These are phyloP conservation scores for Notamacropus eugenii DNA, from an alignment of 2,797 vertebrate species.

Conservation along the genomic window DNA sequence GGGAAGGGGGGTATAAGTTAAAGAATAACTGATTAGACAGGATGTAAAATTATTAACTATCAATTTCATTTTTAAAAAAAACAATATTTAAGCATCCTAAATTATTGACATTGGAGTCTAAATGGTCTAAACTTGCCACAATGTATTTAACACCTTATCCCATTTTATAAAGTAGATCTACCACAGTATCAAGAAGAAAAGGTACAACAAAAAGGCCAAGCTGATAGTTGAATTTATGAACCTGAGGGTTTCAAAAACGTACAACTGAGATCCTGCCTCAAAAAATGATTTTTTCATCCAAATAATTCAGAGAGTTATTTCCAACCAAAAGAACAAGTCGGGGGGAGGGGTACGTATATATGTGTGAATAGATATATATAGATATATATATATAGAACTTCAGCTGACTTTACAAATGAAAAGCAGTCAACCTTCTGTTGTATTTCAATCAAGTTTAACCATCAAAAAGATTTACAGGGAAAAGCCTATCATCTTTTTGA, in stretches of 20 bases:
- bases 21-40: fast-evolving
- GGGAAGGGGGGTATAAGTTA: not conserved
- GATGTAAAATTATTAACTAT: not conserved
- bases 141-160: too few relatives aligned
- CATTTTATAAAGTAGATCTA: not conserved
- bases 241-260: not conserved
- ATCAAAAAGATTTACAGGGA: not conserved
- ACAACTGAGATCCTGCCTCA: not conserved
- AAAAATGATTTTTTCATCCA: slow-evolving; percentile 5
- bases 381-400: too few relatives aligned
- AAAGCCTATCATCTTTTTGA: not conserved
- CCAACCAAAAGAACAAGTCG: not conserved
- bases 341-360: too few relatives aligned
- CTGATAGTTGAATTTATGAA: not conserved
- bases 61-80: not conserved
- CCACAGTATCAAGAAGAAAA: fast-evolving
- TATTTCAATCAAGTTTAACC: not conserved
- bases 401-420: not conserved
- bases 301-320: slow-evolving; percentile 14
- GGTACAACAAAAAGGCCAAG: not conserved
- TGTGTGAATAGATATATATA: too few relatives aligned
- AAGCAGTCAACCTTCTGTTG: fast-evolving
- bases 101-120: not conserved
- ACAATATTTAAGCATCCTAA: not conserved
- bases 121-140: not conserved